These are phyloP conservation scores for Chelmon rostratus DNA, from an alignment of 2,797 vertebrate species.

Conservation along the genomic window DNA sequence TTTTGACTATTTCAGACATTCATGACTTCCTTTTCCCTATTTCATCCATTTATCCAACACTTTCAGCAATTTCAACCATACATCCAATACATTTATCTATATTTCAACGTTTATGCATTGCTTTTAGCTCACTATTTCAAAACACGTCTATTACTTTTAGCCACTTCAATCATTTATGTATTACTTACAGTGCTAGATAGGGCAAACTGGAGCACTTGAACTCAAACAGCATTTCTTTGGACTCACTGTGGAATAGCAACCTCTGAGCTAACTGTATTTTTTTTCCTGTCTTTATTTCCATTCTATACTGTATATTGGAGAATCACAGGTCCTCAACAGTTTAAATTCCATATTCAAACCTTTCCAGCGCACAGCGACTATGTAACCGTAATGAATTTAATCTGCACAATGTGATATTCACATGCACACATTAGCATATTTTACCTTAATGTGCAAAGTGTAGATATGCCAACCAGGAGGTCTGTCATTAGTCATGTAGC, in stretches of 20 bases:
- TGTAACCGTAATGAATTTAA: constrained; percentile 69
- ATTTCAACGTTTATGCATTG: neutral
- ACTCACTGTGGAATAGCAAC: neutral
- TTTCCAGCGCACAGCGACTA: constrained; percentile 44
- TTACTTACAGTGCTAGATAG: neutral
- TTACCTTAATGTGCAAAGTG: constrained; percentile 69
- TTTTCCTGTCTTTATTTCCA: neutral
- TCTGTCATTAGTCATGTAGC: constrained; percentile 56
- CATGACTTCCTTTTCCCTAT: too few relatives aligned
- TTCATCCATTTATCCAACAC: neutral
- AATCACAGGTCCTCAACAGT: neutral
- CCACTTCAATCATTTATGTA: neutral
- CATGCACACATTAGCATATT: constrained; percentile 75
- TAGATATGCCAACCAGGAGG: constrained; percentile 50
- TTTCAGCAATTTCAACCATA: neutral
- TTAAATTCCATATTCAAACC: constrained; percentile 23
- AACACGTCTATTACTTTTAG: neutral
- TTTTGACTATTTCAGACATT: too few relatives aligned
- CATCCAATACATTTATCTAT: neutral
- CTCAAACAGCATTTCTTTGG: neutral
- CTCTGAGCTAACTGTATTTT: neutral
- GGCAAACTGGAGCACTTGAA: neutral
- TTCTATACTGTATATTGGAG: neutral
- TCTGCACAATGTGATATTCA: constrained; percentile 70
- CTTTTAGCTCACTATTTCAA: neutral